Evolutionary conservation across 1,140 invertebrate species (phyloP).

Genomic region (Pteromalus puparum): DNA sequence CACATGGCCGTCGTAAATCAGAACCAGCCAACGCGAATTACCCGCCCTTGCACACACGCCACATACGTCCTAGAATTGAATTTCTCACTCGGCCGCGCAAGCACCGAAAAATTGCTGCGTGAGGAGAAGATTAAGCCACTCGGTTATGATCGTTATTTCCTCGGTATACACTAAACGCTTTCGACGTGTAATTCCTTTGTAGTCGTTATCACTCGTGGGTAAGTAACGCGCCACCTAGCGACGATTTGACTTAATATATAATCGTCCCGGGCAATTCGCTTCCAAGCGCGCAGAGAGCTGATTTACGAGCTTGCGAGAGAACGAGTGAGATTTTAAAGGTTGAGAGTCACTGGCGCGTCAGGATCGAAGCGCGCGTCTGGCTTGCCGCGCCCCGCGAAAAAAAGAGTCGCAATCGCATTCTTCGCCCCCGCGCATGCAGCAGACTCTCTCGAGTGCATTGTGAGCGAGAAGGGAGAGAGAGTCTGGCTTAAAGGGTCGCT

Average conservation of each 20-base stretch:
- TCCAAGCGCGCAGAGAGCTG: neutral
- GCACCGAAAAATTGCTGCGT: neutral
- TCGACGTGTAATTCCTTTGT: too few species aligned
- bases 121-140: neutral
- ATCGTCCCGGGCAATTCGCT: neutral
- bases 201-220: too few species aligned
- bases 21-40: neutral
- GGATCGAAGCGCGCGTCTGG: conserved; percentile 16
- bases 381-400: conserved; percentile 8
- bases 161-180: neutral
- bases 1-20: neutral
- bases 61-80: neutral
- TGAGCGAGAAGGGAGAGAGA: conserved; percentile 55
- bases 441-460: conserved; percentile 18
- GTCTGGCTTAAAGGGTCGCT: conserved; percentile 72
- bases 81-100: neutral
- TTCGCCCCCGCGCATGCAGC: neutral
- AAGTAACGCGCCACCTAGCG: neutral
- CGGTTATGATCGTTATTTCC: neutral
- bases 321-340: neutral
- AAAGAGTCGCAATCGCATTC: neutral
- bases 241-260: neutral
- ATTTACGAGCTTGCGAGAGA: conserved; percentile 14
- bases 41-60: neutral
- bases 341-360: conserved; percentile 12